These are phyloP conservation scores for Steinernema scapterisci DNA, from an alignment of 2,888 invertebrate species.

Conservation along the genomic window DNA sequence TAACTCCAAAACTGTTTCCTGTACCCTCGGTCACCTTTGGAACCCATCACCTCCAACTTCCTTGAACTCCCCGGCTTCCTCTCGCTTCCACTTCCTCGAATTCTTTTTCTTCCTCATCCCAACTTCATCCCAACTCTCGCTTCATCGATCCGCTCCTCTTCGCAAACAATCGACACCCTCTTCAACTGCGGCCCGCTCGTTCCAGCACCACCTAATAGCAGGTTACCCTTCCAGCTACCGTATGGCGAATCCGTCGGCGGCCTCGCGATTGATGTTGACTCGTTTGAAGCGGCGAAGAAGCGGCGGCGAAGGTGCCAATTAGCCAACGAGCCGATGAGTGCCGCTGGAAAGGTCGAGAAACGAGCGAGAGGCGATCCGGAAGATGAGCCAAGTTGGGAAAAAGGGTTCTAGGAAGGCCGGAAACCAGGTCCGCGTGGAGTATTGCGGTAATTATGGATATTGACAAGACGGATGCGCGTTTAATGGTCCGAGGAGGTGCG, in stretches of 20 bases:
- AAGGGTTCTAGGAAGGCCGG: neutral
- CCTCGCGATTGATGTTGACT: neutral
- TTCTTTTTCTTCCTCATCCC: neutral
- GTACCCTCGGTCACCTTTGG: too few relatives aligned
- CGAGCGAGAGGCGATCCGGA: too few relatives aligned
- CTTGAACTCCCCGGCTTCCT: too few relatives aligned
- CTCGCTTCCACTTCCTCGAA: neutral
- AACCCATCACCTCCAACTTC: too few relatives aligned
- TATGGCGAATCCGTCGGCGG: slow-evolving; percentile 13
- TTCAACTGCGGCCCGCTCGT: slow-evolving; percentile 7
- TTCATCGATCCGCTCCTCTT: neutral
- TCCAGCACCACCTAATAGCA: slow-evolving; percentile 4
- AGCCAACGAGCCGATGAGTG: slow-evolving; percentile 11
- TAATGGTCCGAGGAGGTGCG: neutral
- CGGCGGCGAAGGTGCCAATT: slow-evolving; percentile 13
- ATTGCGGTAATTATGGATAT: slow-evolving; percentile 8
- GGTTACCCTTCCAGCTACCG: slow-evolving; percentile 22
- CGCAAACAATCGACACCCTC: slow-evolving; percentile 7
- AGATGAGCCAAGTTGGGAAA: neutral
- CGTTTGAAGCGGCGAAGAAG: slow-evolving; percentile 24
- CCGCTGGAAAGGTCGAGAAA: neutral
- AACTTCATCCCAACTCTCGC: neutral
- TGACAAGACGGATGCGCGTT: neutral
- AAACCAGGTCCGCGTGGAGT: neutral
- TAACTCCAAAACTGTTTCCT: neutral